A percentile compares a stretch with the other conserved stretches of the same genome.
phyloP scores from a whole-genome alignment of 2,113 vertebrate species.

The Aspidoscelis tigris region DNA sequence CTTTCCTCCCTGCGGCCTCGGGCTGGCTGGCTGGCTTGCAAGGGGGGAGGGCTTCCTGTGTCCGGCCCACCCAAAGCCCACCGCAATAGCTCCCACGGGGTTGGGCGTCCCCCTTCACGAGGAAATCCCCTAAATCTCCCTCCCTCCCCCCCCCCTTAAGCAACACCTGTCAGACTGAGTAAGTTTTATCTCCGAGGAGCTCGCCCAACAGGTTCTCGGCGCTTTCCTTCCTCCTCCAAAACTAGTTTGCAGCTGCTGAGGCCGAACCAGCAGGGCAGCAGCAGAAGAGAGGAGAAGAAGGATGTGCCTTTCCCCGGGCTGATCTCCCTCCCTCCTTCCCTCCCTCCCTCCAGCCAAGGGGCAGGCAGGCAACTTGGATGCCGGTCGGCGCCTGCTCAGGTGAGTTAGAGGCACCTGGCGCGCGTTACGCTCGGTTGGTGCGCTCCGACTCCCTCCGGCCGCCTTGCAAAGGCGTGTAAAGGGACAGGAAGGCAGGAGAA shows the following conservation, averaged over 20 bases:
- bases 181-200: constrained; percentile 54
- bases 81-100: background rate
- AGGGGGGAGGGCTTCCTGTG: background rate
- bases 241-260: constrained; percentile 38
- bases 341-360: background rate
- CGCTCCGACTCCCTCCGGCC: too few relatives aligned
- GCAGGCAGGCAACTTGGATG: constrained; percentile 25
- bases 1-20: too few relatives aligned
- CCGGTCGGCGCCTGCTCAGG: constrained; percentile 45
- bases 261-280: too few relatives aligned
- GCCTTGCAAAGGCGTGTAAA: background rate
- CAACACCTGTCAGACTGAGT: background rate
- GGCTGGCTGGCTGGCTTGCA: background rate
- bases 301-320: background rate
- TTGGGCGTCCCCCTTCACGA: background rate
- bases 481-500: background rate
- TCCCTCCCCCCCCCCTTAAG: background rate
- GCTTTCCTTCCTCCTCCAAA: background rate
- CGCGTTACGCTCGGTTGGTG: background rate
- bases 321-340: background rate
- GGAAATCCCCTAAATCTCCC: background rate
- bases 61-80: background rate
- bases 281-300: background rate
- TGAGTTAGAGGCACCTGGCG: constrained; percentile 18
- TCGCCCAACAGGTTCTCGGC: constrained; percentile 65